Percentiles rank a stretch among this genome's conserved stretches.
These are phyloP conservation scores for Ichneumoninae sp. DNA, from an alignment of 2,888 invertebrate genomes.

Conservation along the genomic window DNA sequence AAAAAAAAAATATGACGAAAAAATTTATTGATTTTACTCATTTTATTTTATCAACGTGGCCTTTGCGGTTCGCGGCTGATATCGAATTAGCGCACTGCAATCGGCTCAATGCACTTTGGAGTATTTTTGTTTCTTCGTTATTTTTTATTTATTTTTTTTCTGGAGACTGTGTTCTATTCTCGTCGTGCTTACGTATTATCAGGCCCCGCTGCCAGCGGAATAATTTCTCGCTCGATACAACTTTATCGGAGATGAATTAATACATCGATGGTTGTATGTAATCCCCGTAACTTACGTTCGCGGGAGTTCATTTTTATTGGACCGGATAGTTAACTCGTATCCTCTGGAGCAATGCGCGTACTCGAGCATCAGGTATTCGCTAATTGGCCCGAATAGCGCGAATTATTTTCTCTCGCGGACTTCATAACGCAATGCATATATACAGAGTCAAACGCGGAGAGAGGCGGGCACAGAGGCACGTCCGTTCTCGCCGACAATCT, in stretches of 20 bases:
- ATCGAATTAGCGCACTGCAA: background rate
- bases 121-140: background rate
- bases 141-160: background rate
- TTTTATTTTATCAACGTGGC: background rate
- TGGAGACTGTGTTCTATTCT: background rate
- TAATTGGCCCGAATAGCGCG: conserved; percentile 63
- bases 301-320: conserved; percentile 43
- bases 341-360: conserved; percentile 42
- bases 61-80: too few relatives aligned
- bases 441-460: background rate
- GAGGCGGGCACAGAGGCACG: conserved; percentile 7
- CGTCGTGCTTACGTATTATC: background rate
- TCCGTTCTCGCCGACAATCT: conserved; percentile 53
- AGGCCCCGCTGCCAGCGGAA: background rate
- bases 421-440: conserved; percentile 44
- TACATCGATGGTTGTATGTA: conserved; percentile 18
- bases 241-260: conserved; percentile 32
- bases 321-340: conserved; percentile 40
- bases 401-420: conserved; percentile 50
- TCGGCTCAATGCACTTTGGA: conserved; percentile 2
- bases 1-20: too few relatives aligned
- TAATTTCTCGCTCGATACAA: background rate
- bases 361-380: conserved; percentile 53
- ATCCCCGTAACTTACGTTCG: background rate
- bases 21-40: background rate